These are phyloP conservation scores for Synanthedon tipuliformis DNA, from an alignment of 2,888 invertebrate species.

Conservation along the genomic window DNA sequence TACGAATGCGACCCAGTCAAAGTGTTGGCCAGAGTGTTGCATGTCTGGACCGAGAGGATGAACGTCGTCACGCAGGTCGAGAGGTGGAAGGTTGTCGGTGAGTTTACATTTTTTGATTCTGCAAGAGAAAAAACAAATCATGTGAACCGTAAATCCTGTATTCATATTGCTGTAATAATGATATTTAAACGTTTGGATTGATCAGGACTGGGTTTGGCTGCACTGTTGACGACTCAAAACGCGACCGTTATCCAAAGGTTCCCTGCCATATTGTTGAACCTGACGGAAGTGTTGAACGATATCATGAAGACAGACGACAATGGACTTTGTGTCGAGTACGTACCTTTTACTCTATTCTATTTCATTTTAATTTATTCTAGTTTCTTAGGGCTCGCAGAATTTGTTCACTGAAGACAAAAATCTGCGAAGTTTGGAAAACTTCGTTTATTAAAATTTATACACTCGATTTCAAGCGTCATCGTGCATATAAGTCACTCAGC, in stretches of 20 bases:
- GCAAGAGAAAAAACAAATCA: neutral
- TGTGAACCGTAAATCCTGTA: neutral
- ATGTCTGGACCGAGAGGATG: conserved; percentile 85
- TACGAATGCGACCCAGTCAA: conserved; percentile 70
- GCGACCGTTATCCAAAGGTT: conserved; percentile 78
- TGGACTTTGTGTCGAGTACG: conserved; percentile 73
- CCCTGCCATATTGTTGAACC: conserved; percentile 77
- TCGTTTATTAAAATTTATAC: too few relatives aligned
- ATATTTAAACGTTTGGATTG: neutral
- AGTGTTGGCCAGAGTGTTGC: conserved; percentile 77
- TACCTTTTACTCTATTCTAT: conserved; percentile 10
- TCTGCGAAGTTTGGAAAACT: too few relatives aligned
- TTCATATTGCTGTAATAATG: neutral
- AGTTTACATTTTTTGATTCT: conserved; percentile 22
- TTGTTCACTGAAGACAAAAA: too few relatives aligned
- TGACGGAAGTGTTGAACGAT: conserved; percentile 84
- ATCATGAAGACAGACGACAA: conserved; percentile 78
- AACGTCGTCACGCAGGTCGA: conserved; percentile 81
- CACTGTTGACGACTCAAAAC: conserved; percentile 77
- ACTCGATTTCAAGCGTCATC: too few relatives aligned
- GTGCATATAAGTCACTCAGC: too few relatives aligned
- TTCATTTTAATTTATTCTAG: too few relatives aligned
- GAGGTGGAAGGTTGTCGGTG: conserved; percentile 83
- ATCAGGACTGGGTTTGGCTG: conserved; percentile 72
- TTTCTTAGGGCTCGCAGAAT: too few relatives aligned